Base-by-base conservation (phyloP, 2,888 invertebrate genomes). In the Tupiocoris notatus region DNA sequence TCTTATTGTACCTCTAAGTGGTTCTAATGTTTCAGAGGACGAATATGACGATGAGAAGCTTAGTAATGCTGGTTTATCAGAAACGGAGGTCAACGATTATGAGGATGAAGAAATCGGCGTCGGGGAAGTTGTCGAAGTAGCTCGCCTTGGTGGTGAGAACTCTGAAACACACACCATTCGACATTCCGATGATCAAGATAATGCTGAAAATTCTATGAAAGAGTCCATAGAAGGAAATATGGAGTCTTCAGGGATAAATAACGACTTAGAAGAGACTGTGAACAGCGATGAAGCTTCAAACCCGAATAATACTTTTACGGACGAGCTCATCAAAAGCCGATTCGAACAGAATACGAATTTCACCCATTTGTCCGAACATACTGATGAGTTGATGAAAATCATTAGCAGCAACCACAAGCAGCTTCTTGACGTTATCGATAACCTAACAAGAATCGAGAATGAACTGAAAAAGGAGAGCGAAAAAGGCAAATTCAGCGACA, bases 301-400 rank as follows among this genome's bases (percentile, higher is more conserved):
- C n/a, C n/a, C n/a, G n/a, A n/a, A n/a, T n/a, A n/a, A n/a, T n/a
- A n/a, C n/a, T n/a, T n/a, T n/a, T n/a, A n/a, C n/a, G n/a, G n/a
- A n/a, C n/a, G n/a, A n/a, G n/a, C n/a, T n/a, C n/a, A n/a, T n/a
- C n/a, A n/a, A n/a, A n/a, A n/a, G n/a, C n/a, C n/a, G n/a, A n/a
- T n/a, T 20, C 20, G 63, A 24, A 9, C 20, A 3, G 20, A 24
- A 21, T 64, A 18, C 39, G 2, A 67, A 67, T 23, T 1, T 22
- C 9, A 22, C 22, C 7, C 12, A 57, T 1, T 25, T 23, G 9
- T 1, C 20, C 17, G 64, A 64, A 16, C 21, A 56, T 7, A 20
- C 22, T 20, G 39, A 65, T 20, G 59, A 75, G 20, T 61, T 75
- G 18, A 17, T 65, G 57, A 75, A 64, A 25, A 57, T 75, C 21